These are phyloP conservation scores for Parnassius orleans DNA, from an alignment of 2,888 invertebrate genomes.

Conservation along the genomic window DNA sequence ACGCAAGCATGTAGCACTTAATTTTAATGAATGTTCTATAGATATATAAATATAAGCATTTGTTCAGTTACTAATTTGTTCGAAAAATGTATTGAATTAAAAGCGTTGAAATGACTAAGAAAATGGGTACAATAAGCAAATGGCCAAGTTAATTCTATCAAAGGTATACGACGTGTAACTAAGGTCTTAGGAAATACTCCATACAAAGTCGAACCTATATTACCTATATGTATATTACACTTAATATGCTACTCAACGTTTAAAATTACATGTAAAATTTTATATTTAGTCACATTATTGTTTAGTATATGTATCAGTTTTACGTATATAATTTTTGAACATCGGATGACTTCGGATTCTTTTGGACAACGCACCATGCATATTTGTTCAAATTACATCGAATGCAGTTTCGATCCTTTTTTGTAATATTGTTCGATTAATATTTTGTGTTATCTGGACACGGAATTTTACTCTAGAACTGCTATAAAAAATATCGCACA, in stretches of 20 bases:
- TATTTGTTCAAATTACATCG: constrained; percentile 16
- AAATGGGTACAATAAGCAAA: constrained; percentile 40
- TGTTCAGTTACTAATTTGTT: constrained; percentile 8
- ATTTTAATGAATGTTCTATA: constrained; percentile 7
- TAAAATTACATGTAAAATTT: constrained; percentile 78
- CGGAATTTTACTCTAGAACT: constrained; percentile 59
- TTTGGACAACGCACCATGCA: constrained; percentile 55
- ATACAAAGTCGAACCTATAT: constrained; percentile 74
- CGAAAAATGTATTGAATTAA: constrained; percentile 6
- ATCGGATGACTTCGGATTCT: constrained; percentile 67
- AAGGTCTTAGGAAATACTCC: constrained; percentile 67
- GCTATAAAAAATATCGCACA: constrained; percentile 69
- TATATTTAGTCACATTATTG: constrained; percentile 77
- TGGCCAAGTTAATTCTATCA: constrained; percentile 46
- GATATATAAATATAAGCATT: constrained; percentile 4
- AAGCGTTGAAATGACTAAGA: constrained; percentile 25
- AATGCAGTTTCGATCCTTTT: constrained; percentile 46
- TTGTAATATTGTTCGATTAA: constrained; percentile 49
- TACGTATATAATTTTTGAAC: constrained; percentile 81
- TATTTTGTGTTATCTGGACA: constrained; percentile 63
- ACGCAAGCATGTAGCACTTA: constrained; percentile 2
- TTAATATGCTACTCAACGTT: constrained; percentile 70
- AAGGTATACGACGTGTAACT: constrained; percentile 53
- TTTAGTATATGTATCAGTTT: constrained; percentile 79
- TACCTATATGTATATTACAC: constrained; percentile 73